Base-by-base conservation (phyloP, 2,113 vertebrate genomes). In the Microcebus jonahi region DNA sequence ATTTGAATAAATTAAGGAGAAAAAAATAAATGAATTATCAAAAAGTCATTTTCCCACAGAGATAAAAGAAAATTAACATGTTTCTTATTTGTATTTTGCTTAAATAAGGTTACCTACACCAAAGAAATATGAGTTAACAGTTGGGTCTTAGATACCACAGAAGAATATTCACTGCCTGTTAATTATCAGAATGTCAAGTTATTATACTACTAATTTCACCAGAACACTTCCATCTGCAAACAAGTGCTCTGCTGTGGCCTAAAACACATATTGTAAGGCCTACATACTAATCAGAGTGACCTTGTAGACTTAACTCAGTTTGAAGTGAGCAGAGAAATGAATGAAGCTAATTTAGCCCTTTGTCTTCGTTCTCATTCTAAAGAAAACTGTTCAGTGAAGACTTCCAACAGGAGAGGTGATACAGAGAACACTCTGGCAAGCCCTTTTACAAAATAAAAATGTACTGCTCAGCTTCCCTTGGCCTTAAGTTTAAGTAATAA, bases 131-230 rank as follows among this genome's bases (percentile, higher is more conserved):
- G n/a, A 84, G n/a, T 57, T 73, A 92, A 68, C 55, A 83, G 59
- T 25, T 88, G 45, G 76, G 65, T 61, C 80, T 97, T 50, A 83
- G 80, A 53, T 61, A 83, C 39, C 6, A 34, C 53, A 84, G 61
- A 80, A 89, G 75, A 96, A 76, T 80, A 96, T 36, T 90, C 73
- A 84, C 50, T 81, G 71, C 61, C 57, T 53, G 88, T 90, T 95
- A 84, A 70, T 83, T 25, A 95, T 59, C 48, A 75, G 63, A 89
- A 70, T 50, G 75, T 76, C 63, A 91, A 79, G 57, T 48, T 57
- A 77, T 91, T 82, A 45, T 20, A 83, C 68, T 50, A 65, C 77
- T 96, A 79, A 96, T 93, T 93, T 95, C n/a, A 87, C n/a, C 84
- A 80, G 96, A 53, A 87, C 8, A n/a, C 63, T 96, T 87, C 87